Conservation (phyloP, 2,888 invertebrate genomes). For the Ephialtes manifestator region DNA sequence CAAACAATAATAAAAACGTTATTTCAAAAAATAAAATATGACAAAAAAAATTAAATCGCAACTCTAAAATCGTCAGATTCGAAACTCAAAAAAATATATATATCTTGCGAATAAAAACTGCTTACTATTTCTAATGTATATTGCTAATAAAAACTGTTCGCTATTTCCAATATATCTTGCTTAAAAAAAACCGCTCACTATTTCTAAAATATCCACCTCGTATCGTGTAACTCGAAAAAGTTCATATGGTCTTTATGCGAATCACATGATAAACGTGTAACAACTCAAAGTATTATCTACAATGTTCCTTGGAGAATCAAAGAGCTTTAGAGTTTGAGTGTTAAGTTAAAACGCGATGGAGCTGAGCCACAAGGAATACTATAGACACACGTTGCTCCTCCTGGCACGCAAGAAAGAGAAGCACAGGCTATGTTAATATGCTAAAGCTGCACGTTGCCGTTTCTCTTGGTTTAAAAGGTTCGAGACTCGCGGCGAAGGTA, state of each 20-base stretch:
- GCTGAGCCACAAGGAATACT: slow-evolving; percentile 45
- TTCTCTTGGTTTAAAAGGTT: slow-evolving; percentile 76
- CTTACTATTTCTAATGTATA: neutral
- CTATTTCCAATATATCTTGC: neutral
- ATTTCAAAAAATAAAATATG: too few species aligned
- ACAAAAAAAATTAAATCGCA: too few species aligned
- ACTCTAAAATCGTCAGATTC: too few species aligned
- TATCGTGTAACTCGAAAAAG: slow-evolving; percentile 11
- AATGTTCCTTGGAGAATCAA: slow-evolving; percentile 57
- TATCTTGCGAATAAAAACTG: neutral
- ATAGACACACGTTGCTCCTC: slow-evolving; percentile 64
- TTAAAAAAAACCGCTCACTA: neutral
- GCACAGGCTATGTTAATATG: slow-evolving; percentile 64
- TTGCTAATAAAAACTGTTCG: neutral
- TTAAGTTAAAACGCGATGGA: slow-evolving; percentile 26
- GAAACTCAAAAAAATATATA: too few species aligned
- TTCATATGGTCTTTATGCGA: neutral
- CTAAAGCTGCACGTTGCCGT: slow-evolving; percentile 74
- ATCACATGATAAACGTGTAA: slow-evolving; percentile 40
- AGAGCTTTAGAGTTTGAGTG: slow-evolving; percentile 40
- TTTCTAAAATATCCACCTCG: neutral
- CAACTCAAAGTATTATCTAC: slow-evolving; percentile 37
- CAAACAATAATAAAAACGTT: too few species aligned
- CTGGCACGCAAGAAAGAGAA: slow-evolving; percentile 23
- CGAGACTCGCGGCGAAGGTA: slow-evolving; percentile 50